Evolutionary conservation across 2,113 vertebrate species (phyloP), one percentile per base, ranked within the genome.

Genomic region (Gavialis gangeticus): DNA sequence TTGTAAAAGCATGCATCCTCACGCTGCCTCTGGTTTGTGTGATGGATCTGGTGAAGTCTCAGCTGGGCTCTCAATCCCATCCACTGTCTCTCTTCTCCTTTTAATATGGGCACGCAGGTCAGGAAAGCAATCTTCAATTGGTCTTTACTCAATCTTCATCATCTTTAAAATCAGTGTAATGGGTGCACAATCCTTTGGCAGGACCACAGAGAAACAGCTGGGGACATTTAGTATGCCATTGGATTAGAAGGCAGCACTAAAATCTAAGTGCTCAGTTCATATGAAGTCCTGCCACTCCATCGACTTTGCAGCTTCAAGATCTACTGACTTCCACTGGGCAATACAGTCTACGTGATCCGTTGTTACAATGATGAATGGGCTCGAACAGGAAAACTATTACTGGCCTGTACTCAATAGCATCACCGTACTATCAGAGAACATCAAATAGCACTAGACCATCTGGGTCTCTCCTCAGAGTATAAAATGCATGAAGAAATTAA

Each of bases 181-280:
- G 37, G 54, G 57, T 84, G 91, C 88, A n/a, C 27, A 88, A 79
- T 88, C 93, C 75, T 58, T 75, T 81, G 82, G 87, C 89, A 94
- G 82, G 60, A 46, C 56, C 24, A 19, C 12, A 6, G 16, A 12
- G 90, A 89, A 79, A 16, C 84, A 93, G 7, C 71, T 57, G 79
- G 71, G 64, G 88, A 37, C 75, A 27, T 62, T 84, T 54, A 77
- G 57, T 24, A 54, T 79, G 63, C 66, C 59, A 21, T 18, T 60
- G 85, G 90, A 78, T 60, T 57, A 75, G 59, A 75, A 60, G 64
- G 10, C 63, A 88, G 27, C 78, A 84, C 22, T 19, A 78, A 60
- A 28, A 87, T 59, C 6, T 63, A 88, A 57, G 28, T 18, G 59
- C 59, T 54, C 75, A 75, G 55, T 56, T 64, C 69, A 37, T 30